A percentile compares a stretch with the other conserved stretches of the same genome.
phyloP scores from a whole-genome alignment of 2,797 vertebrate species.

The Ptychobarbus kaznakovi region DNA sequence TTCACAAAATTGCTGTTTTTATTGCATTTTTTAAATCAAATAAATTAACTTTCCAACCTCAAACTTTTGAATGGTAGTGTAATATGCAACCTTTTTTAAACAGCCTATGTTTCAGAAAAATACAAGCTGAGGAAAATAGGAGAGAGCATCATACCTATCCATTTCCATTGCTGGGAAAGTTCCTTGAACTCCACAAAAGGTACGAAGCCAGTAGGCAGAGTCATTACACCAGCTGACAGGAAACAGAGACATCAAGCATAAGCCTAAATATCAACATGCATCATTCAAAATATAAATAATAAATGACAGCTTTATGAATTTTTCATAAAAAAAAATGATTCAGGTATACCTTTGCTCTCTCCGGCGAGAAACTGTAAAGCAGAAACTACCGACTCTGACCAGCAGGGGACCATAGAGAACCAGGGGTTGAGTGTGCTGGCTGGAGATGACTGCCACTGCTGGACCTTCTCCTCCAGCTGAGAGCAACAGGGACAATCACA shows the following conservation, averaged over 20 bases:
- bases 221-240: conserved; percentile 78
- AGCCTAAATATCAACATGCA: not conserved
- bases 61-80: not conserved
- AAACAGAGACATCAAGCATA: conserved; percentile 24
- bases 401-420: conserved; percentile 91
- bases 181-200: conserved; percentile 94
- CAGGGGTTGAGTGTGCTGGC: conserved; percentile 92
- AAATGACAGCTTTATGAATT: not conserved
- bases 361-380: conserved; percentile 93
- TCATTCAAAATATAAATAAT: not conserved
- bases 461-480: conserved; percentile 93
- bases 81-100: not conserved
- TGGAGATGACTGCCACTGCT: conserved; percentile 92
- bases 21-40: not conserved
- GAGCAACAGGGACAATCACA: not conserved
- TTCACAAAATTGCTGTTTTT: not conserved
- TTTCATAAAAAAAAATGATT: no score
- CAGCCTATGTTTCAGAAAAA: not conserved
- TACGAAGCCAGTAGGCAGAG: conserved; percentile 86
- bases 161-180: conserved; percentile 92
- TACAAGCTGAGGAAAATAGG: not conserved
- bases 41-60: not conserved
- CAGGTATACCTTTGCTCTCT: conserved; percentile 86
- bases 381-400: conserved; percentile 92
- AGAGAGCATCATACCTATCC: conserved; percentile 82